Evolutionary conservation across 2,113 vertebrate species (phyloP), one percentile per base, ranked within the genome.

Genomic region (Cepphus grylle): DNA sequence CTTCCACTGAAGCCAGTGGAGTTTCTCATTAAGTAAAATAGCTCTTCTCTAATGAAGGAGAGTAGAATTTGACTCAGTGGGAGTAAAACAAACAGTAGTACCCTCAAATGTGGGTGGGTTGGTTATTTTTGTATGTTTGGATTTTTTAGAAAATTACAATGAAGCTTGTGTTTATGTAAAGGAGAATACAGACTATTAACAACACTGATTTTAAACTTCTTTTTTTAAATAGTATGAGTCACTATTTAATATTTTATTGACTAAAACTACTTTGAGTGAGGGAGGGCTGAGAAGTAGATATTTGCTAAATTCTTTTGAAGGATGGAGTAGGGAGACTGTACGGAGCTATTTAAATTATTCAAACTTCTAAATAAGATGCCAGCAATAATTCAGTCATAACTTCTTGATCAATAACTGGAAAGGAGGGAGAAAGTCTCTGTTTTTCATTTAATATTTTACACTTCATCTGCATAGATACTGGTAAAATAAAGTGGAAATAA

Each of bases 341-440:
- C 85, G 96, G 66, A 93, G 52, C 20, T 83, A 93, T 94, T 97
- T 95, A 93, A 97, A 96, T 97, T 97, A 96, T 96, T 97, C 80
- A 95, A 56, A 62, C 56, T 96, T 96, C 93, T 92, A 53, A 95
- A 79, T 92, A 97, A 97, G 66, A 84, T 94, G 30, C 55, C 65
- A 95, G 86, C 45, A 91, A 89, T 95, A 96, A 94, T 94, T 97
- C 80, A 92, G 45, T 96, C 83, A 45, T 94, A 94, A 91, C 50
- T 86, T 97, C 47, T 93, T 95, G 93, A 97, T 97, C 94, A 94
- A 42, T 81, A 97, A 96, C 34, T 92, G 65, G 63, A 96, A 97
- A 97, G 36, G 15, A 94, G 13, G 25, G 22, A 80, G 5, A 90
- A 93, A 61, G 18, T 86, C 19, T 73, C 22, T 38, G 40, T 34